phyloP scores from a whole-genome alignment of 2,888 invertebrate species.

The Caenorhabditis becei region DNA sequence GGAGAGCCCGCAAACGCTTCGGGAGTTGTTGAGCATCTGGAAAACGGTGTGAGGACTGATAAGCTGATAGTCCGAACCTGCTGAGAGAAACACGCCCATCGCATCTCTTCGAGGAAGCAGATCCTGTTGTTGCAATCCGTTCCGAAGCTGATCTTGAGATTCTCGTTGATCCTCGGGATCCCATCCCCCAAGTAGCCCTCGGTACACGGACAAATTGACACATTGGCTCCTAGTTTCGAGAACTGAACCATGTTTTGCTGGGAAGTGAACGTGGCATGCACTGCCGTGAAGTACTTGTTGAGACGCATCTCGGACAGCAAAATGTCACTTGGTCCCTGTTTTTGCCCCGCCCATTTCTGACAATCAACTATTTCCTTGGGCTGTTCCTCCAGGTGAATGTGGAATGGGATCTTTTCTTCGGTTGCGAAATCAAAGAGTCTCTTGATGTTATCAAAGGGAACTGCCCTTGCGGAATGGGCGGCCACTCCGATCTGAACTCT shows the following conservation, averaged over 20 bases:
- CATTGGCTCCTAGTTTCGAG: constrained; percentile 69
- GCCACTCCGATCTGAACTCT: constrained; percentile 65
- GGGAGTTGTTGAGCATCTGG: constrained; percentile 76
- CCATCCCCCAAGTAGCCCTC: constrained; percentile 81
- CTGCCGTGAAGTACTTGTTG: constrained; percentile 72
- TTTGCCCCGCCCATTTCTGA: constrained; percentile 50
- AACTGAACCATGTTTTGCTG: constrained; percentile 67
- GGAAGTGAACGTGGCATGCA: constrained; percentile 79
- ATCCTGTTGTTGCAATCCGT: constrained; percentile 81
- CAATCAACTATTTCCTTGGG: constrained; percentile 78
- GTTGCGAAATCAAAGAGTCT: constrained; percentile 69
- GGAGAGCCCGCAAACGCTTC: constrained; percentile 73
- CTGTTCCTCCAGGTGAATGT: constrained; percentile 81
- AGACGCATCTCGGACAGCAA: constrained; percentile 62
- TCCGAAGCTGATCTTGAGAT: constrained; percentile 75
- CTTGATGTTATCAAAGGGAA: constrained; percentile 67
- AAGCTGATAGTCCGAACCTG: constrained; percentile 66
- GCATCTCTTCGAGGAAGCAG: constrained; percentile 79
- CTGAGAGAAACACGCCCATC: constrained; percentile 80
- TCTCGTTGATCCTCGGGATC: constrained; percentile 71
- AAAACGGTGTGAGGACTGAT: background rate
- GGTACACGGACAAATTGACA: constrained; percentile 79
- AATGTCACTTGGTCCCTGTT: constrained; percentile 67
- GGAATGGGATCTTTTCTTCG: constrained; percentile 73
- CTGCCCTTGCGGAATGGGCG: constrained; percentile 80